Evolutionary conservation across 2,888 invertebrate genomes (phyloP).

Genomic region (Cyclophora albipunctata): DNA sequence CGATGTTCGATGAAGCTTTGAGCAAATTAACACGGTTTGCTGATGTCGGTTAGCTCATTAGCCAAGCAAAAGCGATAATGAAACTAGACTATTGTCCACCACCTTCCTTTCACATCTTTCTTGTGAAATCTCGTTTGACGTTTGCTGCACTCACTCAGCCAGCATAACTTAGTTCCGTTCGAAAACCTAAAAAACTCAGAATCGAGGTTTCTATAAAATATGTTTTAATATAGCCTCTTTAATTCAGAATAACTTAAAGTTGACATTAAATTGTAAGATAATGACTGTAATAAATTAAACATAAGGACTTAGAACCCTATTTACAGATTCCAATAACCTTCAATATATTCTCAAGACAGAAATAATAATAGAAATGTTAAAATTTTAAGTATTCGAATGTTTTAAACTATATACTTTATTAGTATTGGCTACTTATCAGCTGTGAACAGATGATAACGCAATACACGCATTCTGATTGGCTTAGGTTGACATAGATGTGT

Average conservation of each 20-base stretch:
- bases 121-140: slow-evolving; percentile 6
- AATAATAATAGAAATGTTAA: too few species aligned
- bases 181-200: slow-evolving; percentile 1
- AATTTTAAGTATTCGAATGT: slow-evolving; percentile 16
- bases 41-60: slow-evolving; percentile 30
- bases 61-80: slow-evolving; percentile 45
- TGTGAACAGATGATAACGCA: slow-evolving; percentile 32
- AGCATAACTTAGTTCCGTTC: slow-evolving; percentile 7
- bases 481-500: slow-evolving; percentile 7
- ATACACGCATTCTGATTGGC: slow-evolving; percentile 22
- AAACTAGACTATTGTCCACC: slow-evolving; percentile 39
- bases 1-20: slow-evolving; percentile 21
- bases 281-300: too few species aligned
- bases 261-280: too few species aligned
- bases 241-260: too few species aligned
- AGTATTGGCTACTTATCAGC: slow-evolving; percentile 31
- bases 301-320: too few species aligned
- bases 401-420: neutral
- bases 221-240: too few species aligned
- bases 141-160: neutral
- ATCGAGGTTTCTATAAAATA: too few species aligned
- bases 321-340: too few species aligned
- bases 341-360: too few species aligned
- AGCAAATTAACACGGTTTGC: slow-evolving; percentile 27
- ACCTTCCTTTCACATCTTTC: slow-evolving; percentile 37